Conservation (phyloP, 2,888 invertebrate genomes). For the Ectemnius cavifrons region DNA sequence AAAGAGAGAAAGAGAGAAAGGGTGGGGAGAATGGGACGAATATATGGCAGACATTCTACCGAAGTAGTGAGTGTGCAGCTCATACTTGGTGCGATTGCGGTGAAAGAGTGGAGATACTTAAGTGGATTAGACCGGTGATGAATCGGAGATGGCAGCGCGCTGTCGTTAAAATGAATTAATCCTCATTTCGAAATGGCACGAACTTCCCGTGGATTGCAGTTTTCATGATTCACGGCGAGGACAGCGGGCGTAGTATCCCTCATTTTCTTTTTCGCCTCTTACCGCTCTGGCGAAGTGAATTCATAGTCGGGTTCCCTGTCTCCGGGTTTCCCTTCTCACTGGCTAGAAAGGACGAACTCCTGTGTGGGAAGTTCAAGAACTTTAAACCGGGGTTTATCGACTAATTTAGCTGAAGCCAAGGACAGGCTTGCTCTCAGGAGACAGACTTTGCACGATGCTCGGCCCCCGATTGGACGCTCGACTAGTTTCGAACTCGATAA, state of each 20-base stretch:
- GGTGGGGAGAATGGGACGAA: neutral
- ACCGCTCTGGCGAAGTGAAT: slow-evolving; percentile 29
- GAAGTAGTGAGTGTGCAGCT: neutral
- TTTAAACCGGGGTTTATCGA: slow-evolving; percentile 70
- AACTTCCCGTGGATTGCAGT: slow-evolving; percentile 28
- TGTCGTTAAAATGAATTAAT: slow-evolving; percentile 3
- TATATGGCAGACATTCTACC: neutral
- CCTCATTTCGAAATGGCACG: slow-evolving; percentile 31
- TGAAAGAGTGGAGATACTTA: slow-evolving; percentile 1
- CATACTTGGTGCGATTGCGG: neutral
- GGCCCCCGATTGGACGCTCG: slow-evolving; percentile 53
- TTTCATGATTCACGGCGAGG: slow-evolving; percentile 15
- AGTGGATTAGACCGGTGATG: neutral
- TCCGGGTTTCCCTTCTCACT: too few relatives aligned
- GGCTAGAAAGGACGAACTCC: slow-evolving; percentile 18
- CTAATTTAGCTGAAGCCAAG: slow-evolving; percentile 65
- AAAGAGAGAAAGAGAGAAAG: too few relatives aligned
- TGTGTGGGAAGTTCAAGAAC: slow-evolving; percentile 51
- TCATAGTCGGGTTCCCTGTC: slow-evolving; percentile 4
- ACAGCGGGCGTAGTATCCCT: neutral
- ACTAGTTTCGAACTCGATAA: slow-evolving; percentile 65
- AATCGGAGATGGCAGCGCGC: neutral
- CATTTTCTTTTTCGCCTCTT: slow-evolving; percentile 37
- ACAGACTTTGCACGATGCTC: slow-evolving; percentile 53
- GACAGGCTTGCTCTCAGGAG: slow-evolving; percentile 57